Conservation (phyloP, 2,888 invertebrate species). For the Hemithea aestivaria region DNA sequence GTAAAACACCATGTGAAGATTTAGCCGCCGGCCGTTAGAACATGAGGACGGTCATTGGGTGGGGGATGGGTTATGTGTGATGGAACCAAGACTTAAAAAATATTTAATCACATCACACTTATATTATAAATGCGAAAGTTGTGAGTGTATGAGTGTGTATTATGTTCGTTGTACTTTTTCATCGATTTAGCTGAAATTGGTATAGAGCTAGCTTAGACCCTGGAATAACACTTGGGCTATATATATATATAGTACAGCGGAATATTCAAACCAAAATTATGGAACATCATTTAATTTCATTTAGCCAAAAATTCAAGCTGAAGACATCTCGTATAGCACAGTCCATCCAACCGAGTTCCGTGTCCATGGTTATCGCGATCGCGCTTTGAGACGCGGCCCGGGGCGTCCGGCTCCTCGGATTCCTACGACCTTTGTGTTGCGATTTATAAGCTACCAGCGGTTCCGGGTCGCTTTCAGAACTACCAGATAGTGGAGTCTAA, state of each 20-base stretch:
- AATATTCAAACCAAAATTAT: too few species aligned
- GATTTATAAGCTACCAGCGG: slow-evolving; percentile 31
- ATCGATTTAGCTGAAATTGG: too few species aligned
- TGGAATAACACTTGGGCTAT: too few species aligned
- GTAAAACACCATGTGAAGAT: slow-evolving; percentile 64
- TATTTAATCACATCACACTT: too few species aligned
- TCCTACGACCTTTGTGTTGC: slow-evolving; percentile 41
- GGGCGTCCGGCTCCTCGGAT: slow-evolving; percentile 46
- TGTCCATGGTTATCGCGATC: slow-evolving; percentile 58
- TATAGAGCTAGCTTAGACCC: too few species aligned
- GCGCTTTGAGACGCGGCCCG: slow-evolving; percentile 54
- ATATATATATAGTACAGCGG: too few species aligned
- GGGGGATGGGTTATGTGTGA: slow-evolving; percentile 33
- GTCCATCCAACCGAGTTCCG: slow-evolving; percentile 42
- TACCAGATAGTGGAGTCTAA: background rate
- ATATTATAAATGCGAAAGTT: too few species aligned
- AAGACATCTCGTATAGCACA: slow-evolving; percentile 27
- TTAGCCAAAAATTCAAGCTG: background rate
- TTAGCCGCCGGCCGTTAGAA: slow-evolving; percentile 56
- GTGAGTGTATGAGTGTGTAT: too few species aligned
- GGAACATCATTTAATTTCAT: background rate
- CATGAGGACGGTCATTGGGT: slow-evolving; percentile 17
- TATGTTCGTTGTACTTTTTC: too few species aligned
- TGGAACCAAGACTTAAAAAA: too few species aligned
- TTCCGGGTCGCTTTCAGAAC: slow-evolving; percentile 1